Percentiles rank a stretch among this genome's conserved stretches.
Evolutionary conservation across 2,113 vertebrate genomes (phyloP).

Genomic region (Catharus fuscescens): DNA sequence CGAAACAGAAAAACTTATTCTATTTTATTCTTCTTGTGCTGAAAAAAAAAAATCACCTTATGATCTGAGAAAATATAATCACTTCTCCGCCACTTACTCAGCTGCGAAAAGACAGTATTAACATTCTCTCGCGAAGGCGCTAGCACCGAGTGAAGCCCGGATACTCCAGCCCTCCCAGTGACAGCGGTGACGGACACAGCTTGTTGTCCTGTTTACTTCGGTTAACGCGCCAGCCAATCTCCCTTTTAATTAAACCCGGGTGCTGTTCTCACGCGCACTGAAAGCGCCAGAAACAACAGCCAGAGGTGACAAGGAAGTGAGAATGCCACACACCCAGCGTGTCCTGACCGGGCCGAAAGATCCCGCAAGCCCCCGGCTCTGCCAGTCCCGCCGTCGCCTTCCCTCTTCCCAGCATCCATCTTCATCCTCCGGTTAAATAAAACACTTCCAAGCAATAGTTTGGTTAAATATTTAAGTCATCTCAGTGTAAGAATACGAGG

Average conservation of each 20-base stretch:
- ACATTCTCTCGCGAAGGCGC: accelerated
- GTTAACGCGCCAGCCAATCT: not conserved
- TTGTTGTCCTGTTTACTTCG: not conserved
- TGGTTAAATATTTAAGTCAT: not conserved
- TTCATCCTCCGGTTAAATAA: not conserved
- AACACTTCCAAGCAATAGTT: not conserved
- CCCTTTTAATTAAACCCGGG: not conserved
- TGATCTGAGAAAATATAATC: not conserved
- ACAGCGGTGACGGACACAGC: accelerated
- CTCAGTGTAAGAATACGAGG: not conserved
- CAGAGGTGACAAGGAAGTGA: not conserved
- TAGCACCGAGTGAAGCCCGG: accelerated
- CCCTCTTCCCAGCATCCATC: not conserved
- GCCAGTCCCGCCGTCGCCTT: not conserved
- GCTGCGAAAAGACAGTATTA: not conserved
- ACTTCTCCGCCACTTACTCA: not conserved
- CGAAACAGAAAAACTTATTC: not conserved
- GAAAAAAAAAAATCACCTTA: not conserved
- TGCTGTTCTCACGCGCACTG: not conserved
- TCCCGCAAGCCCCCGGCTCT: not conserved
- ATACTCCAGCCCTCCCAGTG: not conserved
- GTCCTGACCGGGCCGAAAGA: not conserved
- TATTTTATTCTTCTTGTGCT: not conserved
- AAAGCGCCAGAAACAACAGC: not conserved
- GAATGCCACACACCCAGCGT: not conserved